phyloP scores from a whole-genome alignment of 1,140 invertebrate species.

The Sycobia sp. region DNA sequence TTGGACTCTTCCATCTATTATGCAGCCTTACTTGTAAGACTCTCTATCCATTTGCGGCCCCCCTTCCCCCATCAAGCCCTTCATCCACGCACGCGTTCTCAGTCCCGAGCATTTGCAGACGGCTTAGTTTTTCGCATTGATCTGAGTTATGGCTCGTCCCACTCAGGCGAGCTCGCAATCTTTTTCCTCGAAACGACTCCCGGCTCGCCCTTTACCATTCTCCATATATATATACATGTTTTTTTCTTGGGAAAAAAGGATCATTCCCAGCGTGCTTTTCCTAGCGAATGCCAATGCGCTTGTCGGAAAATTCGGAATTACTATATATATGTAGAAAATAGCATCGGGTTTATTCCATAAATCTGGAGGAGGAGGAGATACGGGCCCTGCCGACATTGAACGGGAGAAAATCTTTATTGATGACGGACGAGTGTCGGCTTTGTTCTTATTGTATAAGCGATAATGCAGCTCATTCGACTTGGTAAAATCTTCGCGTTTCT shows the following conservation, averaged over 20 bases:
- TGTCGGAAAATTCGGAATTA: not conserved
- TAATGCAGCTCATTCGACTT: too few relatives aligned
- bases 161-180: constrained; percentile 35
- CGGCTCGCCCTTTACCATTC: not conserved
- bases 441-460: too few relatives aligned
- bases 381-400: constrained; percentile 3
- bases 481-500: too few relatives aligned
- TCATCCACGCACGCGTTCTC: too few relatives aligned
- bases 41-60: not conserved
- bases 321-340: not conserved
- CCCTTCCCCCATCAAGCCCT: not conserved
- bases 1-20: too few relatives aligned
- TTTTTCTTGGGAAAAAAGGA: too few relatives aligned
- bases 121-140: constrained; percentile 35
- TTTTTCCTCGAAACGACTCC: not conserved
- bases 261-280: too few relatives aligned
- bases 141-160: constrained; percentile 37
- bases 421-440: not conserved
- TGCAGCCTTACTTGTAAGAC: not conserved
- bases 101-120: not conserved
- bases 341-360: too few relatives aligned
- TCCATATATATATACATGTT: too few relatives aligned
- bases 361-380: too few relatives aligned
- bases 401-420: constrained; percentile 5
- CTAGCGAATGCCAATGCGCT: constrained; percentile 4